phyloP scores from a whole-genome alignment of 2,888 invertebrate species.

The Ischnus inquisitorius region DNA sequence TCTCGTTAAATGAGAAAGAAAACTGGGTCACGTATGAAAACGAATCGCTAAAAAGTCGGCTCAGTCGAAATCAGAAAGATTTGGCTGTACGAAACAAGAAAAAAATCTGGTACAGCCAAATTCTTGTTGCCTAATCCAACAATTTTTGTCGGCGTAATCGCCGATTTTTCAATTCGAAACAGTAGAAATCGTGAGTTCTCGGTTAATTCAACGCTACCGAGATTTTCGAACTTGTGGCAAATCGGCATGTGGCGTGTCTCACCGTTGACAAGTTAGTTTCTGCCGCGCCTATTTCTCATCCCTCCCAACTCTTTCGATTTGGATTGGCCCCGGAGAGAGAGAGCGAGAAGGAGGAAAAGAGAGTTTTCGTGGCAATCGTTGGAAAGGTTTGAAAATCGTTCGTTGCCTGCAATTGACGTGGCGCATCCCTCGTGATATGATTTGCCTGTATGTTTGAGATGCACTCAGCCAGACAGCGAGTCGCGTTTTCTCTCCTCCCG shows the following conservation, averaged over 20 bases:
- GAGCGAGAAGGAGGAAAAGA: slow-evolving; percentile 28
- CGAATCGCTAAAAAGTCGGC: no score
- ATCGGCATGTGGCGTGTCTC: neutral
- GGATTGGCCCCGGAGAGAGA: slow-evolving; percentile 66
- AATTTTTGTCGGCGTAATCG: neutral
- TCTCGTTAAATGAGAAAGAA: no score
- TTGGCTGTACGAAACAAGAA: no score
- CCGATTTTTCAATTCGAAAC: neutral
- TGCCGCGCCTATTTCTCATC: slow-evolving; percentile 49
- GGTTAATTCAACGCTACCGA: neutral
- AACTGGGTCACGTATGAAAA: no score
- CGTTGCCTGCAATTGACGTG: slow-evolving; percentile 76
- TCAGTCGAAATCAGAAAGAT: no score
- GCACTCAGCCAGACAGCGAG: slow-evolving; percentile 72
- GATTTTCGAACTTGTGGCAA: neutral
- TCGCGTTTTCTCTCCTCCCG: slow-evolving; percentile 39
- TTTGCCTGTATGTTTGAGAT: slow-evolving; percentile 74
- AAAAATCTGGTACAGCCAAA: no score
- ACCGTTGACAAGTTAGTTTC: slow-evolving; percentile 53
- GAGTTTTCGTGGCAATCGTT: neutral
- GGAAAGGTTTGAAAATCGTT: slow-evolving; percentile 65
- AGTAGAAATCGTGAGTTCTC: neutral
- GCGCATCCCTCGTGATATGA: slow-evolving; percentile 73
- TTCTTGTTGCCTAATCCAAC: no score
- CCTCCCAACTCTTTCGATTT: slow-evolving; percentile 46